Evolutionary conservation across 92 coral and sea anemone species (phyloP), one percentile per base, ranked within the genome.

Genomic region (Palythoa grandiflora): DNA sequence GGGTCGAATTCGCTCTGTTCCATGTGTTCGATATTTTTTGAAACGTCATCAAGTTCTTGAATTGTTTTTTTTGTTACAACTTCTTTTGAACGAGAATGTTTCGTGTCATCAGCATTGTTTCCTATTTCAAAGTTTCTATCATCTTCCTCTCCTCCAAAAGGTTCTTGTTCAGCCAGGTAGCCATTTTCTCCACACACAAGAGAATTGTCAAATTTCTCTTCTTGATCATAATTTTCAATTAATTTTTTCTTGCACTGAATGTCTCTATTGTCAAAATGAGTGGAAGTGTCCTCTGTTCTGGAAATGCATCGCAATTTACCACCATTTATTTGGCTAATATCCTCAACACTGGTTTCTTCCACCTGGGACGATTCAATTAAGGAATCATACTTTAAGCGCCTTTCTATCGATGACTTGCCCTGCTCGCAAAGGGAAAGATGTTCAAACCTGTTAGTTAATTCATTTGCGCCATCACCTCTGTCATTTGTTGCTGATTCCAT

Each of bases 211-310:
- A 40, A 80, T 36, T 19, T 20, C 11, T 80, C 54, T 8, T 79
- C 71, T 40, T 38, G 55, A 9, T 47, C 75, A 20, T 81, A 81
- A 48, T 81, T 75, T 53, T 21, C 7, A 13, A 81, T 68, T 19
- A 81, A 28, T 7, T 66, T 81, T 35, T 68, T 81, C 63, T 81
- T 81, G 44, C 75, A 81, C 1, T 12, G 60, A 19, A 68, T 66
- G 63, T 68, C 40, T 8, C 21, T n/a, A 16, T 68, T 65, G 7
- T 68, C 17, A 65, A 21, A 15, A 66, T 20, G 63, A 65, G 75
- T 66, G 14, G 73, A 38, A 37, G 39, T 10, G 15, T 20, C 54
- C 17, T 79, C 12, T 48, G 9, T 4, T 39, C 20, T 47, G n/a
- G 53, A 63, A 79, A 39, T 20, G 38, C 50, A 38, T 61, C 17